phyloP scores from a whole-genome alignment of 2,113 vertebrate species.

The Morone chrysops region DNA sequence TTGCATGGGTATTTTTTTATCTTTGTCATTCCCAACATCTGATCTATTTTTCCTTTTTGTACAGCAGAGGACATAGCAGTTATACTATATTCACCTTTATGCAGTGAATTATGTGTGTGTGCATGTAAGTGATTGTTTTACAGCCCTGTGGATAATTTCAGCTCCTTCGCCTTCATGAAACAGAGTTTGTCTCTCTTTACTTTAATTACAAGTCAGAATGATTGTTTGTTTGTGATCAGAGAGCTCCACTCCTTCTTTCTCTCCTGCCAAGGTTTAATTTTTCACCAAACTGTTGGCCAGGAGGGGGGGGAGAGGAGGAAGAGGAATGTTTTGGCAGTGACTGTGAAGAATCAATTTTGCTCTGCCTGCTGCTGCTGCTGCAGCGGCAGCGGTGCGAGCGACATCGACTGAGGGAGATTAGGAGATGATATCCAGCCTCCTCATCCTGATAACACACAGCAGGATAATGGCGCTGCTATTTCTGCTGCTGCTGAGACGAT shows the following conservation, averaged over 20 bases:
- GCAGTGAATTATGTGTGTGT: background rate
- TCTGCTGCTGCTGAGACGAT: slow-evolving; percentile 43
- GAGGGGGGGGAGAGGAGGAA: background rate
- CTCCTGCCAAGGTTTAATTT: slow-evolving; percentile 34
- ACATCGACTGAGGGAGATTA: slow-evolving; percentile 69
- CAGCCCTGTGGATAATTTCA: slow-evolving; percentile 14
- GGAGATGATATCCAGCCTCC: slow-evolving; percentile 69
- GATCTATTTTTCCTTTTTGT: background rate
- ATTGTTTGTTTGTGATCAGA: slow-evolving; percentile 45
- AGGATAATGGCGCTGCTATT: slow-evolving; percentile 64
- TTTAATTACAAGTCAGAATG: slow-evolving; percentile 56
- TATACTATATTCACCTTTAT: background rate
- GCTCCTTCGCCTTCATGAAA: background rate
- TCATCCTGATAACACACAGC: slow-evolving; percentile 74
- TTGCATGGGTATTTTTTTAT: background rate
- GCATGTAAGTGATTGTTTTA: background rate
- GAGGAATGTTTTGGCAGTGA: slow-evolving; percentile 17
- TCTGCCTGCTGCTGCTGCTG: slow-evolving; percentile 12
- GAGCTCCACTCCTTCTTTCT: background rate
- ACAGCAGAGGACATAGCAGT: too few species aligned
- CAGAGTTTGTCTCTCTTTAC: slow-evolving; percentile 9
- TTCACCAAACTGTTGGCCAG: slow-evolving; percentile 44
- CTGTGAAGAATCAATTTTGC: slow-evolving; percentile 45
- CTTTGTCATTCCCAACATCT: too few species aligned
- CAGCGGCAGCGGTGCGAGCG: slow-evolving; percentile 47